Percentiles rank a stretch among this genome's conserved stretches.
Evolutionary conservation across 1,140 invertebrate species (phyloP).

Genomic region (Drosophila lini): DNA sequence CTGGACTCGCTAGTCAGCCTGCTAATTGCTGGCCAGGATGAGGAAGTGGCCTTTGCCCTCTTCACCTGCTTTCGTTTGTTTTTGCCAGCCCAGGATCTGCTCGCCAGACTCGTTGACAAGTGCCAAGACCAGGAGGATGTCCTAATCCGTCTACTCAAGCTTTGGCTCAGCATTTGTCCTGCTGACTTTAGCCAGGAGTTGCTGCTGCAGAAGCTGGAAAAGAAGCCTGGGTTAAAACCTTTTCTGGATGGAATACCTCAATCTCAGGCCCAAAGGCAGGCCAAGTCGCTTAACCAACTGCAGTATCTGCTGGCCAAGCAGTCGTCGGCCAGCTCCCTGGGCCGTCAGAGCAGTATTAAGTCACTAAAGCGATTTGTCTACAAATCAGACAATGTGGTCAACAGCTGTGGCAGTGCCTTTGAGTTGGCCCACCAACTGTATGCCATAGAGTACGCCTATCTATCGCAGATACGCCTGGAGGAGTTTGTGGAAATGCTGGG

Average conservation of each 20-base stretch:
- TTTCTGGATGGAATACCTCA: constrained; percentile 45
- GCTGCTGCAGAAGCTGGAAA: constrained; percentile 50
- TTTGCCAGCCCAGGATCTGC: constrained; percentile 40
- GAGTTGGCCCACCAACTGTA: constrained; percentile 68
- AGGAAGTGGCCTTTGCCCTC: constrained; percentile 48
- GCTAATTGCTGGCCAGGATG: constrained; percentile 23
- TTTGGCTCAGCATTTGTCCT: constrained; percentile 49
- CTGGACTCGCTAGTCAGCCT: constrained; percentile 39
- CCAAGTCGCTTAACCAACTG: constrained; percentile 28
- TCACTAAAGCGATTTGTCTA: constrained; percentile 70
- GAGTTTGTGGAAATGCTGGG: constrained; percentile 63
- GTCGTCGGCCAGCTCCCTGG: constrained; percentile 52
- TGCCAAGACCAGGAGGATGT: constrained; percentile 15
- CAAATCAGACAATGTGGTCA: constrained; percentile 65
- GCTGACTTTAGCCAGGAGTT: constrained; percentile 56
- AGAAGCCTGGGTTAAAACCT: constrained; percentile 14
- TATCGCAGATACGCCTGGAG: constrained; percentile 62
- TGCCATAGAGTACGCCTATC: constrained; percentile 67
- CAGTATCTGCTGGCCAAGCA: constrained; percentile 59
- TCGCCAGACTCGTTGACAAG: constrained; percentile 34
- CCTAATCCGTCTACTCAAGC: constrained; percentile 31
- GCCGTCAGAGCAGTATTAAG: constrained; percentile 73
- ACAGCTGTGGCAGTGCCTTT: constrained; percentile 51
- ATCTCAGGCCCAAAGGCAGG: constrained; percentile 8
- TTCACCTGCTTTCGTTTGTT: constrained; percentile 53